phyloP scores from a whole-genome alignment of 2,113 vertebrate species.

The Cryptotis parvus region DNA sequence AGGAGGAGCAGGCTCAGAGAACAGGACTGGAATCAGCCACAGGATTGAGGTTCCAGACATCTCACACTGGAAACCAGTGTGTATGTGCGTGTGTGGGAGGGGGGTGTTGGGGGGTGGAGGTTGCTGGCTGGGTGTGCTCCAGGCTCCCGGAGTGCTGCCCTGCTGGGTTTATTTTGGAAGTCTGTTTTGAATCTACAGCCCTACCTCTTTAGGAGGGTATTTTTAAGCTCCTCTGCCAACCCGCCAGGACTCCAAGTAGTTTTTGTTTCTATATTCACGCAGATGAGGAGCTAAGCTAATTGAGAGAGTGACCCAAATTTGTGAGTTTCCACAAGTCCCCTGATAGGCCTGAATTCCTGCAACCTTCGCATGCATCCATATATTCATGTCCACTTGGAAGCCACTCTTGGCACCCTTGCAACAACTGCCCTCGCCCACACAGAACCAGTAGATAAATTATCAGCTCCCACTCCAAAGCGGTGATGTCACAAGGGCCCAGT shows the following conservation, averaged over 20 bases:
- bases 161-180: slow-evolving; percentile 67
- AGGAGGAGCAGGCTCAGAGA: not conserved
- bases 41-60: slow-evolving; percentile 1
- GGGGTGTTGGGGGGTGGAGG: not conserved
- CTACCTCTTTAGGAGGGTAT: slow-evolving; percentile 74
- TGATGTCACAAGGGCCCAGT: not conserved
- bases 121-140: not conserved
- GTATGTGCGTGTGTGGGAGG: no score
- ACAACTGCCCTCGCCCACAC: not conserved
- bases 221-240: slow-evolving; percentile 78
- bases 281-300: slow-evolving; percentile 78
- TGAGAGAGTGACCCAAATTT: slow-evolving; percentile 81
- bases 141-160: not conserved
- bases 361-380: not conserved
- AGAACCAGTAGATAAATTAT: slow-evolving; percentile 28
- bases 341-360: slow-evolving; percentile 68
- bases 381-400: slow-evolving; percentile 49
- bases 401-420: slow-evolving; percentile 35
- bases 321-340: slow-evolving; percentile 55
- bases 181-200: slow-evolving; percentile 75
- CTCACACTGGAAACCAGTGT: not conserved
- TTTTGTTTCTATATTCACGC: slow-evolving; percentile 79
- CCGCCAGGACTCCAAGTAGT: slow-evolving; percentile 68
- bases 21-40: not conserved
- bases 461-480: not conserved